Base-by-base conservation (phyloP, 2,113 vertebrate genomes). In the Calyptommatus sinebrachiatus region DNA sequence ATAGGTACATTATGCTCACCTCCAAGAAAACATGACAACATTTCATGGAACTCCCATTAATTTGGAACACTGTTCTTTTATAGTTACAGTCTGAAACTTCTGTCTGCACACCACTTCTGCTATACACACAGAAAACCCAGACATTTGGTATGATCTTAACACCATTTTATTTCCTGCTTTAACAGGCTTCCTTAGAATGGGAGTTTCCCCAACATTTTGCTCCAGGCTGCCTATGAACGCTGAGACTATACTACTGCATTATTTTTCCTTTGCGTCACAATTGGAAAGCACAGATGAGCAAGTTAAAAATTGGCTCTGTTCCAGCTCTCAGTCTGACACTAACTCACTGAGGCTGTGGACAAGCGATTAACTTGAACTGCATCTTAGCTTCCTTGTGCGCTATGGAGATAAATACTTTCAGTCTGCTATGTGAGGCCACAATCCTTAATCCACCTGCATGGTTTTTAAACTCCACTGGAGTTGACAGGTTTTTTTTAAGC, bases 211-310 rank as follows among this genome's bases (percentile, higher is more conserved):
- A 20, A 81, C 29, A n/a, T 7, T 22, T 68, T 73, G 57, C 41
- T 75, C 61, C 50, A 48, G 72, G n/a, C 65, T 81, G 20, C 18
- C 53, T 48, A 22, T 75, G 67, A 75, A 70, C 26, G 18, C 65
- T 16, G 72, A 70, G 50, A 48, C 50, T 7, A 69, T n/a, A 61
- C 3, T 69, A 73, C 73, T 75, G 53, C 53, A 70, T 75, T 79
- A 72, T 76, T 75, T 76, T 76, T 69, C 66, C 53, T 31, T 61
- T 76, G 57, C 57, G 50, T 81, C 79, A 81, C 14, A 81, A 62
- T 67, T 81, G 53, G 66, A 76, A 70, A 11, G 21, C 28, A 26
- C 26, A 70, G 68, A 50, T 53, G 28, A 82, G 60, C 57, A 77
- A 65, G 60, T 65, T 45, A 28, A 76, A 35, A 71, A 21, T 53